phyloP scores from a whole-genome alignment of 2,797 vertebrate species.

The Dicrostonyx torquatus region DNA sequence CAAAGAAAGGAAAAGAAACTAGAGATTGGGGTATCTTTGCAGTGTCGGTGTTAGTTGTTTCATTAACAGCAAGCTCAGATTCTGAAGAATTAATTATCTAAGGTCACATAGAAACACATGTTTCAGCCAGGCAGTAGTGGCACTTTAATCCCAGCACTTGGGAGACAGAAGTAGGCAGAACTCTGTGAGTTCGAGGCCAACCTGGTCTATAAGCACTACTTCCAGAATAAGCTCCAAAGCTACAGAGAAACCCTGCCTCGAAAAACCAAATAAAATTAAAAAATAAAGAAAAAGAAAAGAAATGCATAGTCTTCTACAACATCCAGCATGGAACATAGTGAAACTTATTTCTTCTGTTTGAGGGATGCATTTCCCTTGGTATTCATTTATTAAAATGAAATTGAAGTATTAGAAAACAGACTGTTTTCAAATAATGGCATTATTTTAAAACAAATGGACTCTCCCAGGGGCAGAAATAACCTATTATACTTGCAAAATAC shows the following conservation, averaged over 20 bases:
- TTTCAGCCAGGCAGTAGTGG: no score
- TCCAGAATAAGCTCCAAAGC: no score
- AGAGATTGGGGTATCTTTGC: not conserved
- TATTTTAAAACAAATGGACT: slow-evolving; percentile 72
- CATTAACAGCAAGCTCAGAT: slow-evolving; percentile 42
- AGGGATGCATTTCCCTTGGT: slow-evolving; percentile 47
- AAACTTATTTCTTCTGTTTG: not conserved
- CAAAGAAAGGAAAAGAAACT: slow-evolving; percentile 23
- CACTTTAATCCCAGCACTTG: no score
- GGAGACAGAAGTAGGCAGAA: no score
- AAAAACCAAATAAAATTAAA: no score
- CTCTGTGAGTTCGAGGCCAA: no score
- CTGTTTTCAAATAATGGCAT: slow-evolving; percentile 66
- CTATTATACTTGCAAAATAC: slow-evolving; percentile 75
- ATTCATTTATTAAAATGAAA: slow-evolving; percentile 70
- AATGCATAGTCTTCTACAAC: not conserved
- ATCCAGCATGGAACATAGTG: not conserved
- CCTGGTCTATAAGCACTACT: no score
- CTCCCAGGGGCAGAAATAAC: slow-evolving; percentile 67
- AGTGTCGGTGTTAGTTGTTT: not conserved
- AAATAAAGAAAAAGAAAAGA: no score
- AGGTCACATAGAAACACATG: not conserved
- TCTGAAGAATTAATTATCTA: slow-evolving; percentile 18
- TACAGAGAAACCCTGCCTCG: no score
- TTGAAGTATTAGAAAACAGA: slow-evolving; percentile 61